phyloP scores from a whole-genome alignment of 2,113 vertebrate species.

The Sclerurus mexicanus region DNA sequence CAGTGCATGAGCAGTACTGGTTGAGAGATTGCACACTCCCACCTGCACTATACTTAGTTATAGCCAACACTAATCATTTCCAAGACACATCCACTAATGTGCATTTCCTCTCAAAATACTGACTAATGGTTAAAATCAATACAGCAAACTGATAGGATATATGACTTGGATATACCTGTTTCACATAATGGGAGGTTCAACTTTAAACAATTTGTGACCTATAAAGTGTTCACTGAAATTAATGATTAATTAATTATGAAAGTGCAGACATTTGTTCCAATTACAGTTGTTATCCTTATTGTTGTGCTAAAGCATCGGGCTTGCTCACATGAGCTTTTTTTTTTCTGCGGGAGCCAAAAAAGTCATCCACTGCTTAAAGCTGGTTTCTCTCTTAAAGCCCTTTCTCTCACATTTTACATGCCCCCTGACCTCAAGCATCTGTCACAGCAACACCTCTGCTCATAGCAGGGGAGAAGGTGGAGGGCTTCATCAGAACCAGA shows the following conservation, averaged over 20 bases:
- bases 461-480: background rate
- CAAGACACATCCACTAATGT: background rate
- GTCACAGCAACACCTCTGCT: background rate
- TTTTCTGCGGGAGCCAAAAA: background rate
- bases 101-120: constrained; percentile 34
- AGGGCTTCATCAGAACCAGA: background rate
- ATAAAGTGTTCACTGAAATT: constrained; percentile 25
- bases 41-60: background rate
- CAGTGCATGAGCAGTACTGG: background rate
- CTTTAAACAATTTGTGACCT: constrained; percentile 3
- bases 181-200: constrained; percentile 1
- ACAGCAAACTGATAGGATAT: background rate
- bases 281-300: background rate
- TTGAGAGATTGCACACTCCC: background rate
- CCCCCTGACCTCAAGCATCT: background rate
- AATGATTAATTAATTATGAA: background rate
- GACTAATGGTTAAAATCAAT: background rate
- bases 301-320: background rate
- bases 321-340: background rate
- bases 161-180: background rate
- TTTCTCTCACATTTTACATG: background rate
- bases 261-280: background rate
- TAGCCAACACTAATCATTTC: background rate
- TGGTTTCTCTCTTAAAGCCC: background rate
- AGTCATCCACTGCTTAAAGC: background rate